Percentiles rank a stretch among this genome's conserved stretches.
Evolutionary conservation across 2,797 vertebrate species (phyloP).

Genomic region (Periophthalmus magnuspinnatus): DNA sequence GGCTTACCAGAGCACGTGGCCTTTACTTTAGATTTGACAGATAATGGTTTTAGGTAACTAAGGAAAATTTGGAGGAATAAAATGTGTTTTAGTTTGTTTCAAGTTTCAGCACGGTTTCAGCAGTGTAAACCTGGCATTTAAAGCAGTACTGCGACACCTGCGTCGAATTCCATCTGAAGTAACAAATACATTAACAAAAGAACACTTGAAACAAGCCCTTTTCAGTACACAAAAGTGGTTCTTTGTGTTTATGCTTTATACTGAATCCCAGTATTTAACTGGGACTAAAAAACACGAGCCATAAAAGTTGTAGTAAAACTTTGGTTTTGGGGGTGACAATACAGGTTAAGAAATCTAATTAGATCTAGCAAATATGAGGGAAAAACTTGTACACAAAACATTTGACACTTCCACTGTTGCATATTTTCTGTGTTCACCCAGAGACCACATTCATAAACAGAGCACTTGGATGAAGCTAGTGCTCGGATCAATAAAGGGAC

Average conservation of each 20-base stretch:
- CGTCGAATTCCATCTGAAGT: not conserved
- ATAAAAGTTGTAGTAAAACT: not conserved
- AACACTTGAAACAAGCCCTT: not conserved
- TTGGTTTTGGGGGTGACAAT: conserved; percentile 8
- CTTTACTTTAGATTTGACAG: not conserved
- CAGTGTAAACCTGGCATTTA: not conserved
- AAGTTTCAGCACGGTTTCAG: not conserved
- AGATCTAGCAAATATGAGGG: not conserved
- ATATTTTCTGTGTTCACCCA: conserved; percentile 7
- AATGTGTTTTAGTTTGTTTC: not conserved
- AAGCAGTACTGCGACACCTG: not conserved
- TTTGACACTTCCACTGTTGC: conserved; percentile 3
- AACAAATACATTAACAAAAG: not conserved
- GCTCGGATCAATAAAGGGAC: not conserved
- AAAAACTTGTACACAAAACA: not conserved
- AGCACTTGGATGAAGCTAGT: conserved; percentile 5
- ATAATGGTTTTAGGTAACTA: not conserved
- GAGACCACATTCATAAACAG: conserved; percentile 9
- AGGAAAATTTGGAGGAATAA: not conserved
- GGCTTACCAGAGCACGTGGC: not conserved
- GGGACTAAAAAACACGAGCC: not conserved
- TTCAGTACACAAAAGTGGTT: not conserved
- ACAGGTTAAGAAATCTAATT: not conserved
- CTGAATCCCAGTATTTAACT: not conserved
- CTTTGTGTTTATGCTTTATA: not conserved